Percentiles rank a stretch among this genome's conserved stretches.
Evolutionary conservation across 2,888 invertebrate species (phyloP).

Genomic region (Iselma pallidipennis): DNA sequence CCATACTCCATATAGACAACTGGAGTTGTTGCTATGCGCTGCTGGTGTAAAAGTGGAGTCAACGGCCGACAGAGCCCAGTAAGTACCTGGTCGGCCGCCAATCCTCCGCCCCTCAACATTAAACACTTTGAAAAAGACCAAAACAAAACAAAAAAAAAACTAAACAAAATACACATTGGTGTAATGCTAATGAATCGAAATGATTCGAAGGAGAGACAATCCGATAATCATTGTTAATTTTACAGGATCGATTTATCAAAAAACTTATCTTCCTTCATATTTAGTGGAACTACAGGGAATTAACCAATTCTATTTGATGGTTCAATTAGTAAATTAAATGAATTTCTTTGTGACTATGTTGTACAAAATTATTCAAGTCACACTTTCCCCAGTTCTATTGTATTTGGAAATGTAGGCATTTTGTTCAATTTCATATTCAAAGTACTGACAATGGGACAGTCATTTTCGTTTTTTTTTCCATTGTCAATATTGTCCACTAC

Average conservation of each 20-base stretch:
- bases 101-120: constrained; percentile 17
- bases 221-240: too few species aligned
- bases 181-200: not conserved
- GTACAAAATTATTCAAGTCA: not conserved
- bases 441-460: not conserved
- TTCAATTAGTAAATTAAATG: not conserved
- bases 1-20: constrained; percentile 2
- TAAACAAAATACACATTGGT: not conserved
- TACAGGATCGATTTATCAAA: too few species aligned
- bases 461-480: not conserved
- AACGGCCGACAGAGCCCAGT: constrained; percentile 30
- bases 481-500: not conserved
- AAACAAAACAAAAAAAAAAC: not conserved
- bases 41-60: constrained; percentile 23
- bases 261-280: too few species aligned
- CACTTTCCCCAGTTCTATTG: constrained; percentile 1
- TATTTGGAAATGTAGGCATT: not conserved
- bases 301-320: not conserved
- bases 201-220: too few species aligned
- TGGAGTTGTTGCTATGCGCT: constrained; percentile 36
- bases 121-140: not conserved
- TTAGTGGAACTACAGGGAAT: too few species aligned
- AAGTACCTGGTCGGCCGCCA: constrained; percentile 29
- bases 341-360: not conserved
- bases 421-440: not conserved